Conservation (phyloP, 2,113 vertebrate species). For the Aepyceros melampus region DNA sequence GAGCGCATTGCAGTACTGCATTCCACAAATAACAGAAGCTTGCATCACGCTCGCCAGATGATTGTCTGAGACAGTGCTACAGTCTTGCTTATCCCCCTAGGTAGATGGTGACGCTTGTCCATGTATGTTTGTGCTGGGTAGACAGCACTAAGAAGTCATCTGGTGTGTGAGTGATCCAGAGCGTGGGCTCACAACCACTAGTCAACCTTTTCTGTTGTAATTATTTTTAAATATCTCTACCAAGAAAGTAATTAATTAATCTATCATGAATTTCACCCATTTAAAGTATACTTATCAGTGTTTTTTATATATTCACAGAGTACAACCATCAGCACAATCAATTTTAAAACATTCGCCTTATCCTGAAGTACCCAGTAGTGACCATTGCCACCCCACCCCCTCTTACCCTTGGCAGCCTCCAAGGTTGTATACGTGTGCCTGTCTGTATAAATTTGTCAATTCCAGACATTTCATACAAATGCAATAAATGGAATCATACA, state of each 20-base stretch:
- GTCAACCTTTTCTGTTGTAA: background rate
- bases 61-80: background rate
- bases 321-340: background rate
- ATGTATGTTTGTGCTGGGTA: background rate
- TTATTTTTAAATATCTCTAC: background rate
- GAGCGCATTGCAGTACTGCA: background rate
- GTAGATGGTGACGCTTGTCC: background rate
- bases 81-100: background rate
- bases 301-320: background rate
- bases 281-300: background rate
- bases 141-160: background rate
- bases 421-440: background rate
- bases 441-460: background rate
- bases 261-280: background rate
- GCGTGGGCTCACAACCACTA: background rate
- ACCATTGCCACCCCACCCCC: background rate
- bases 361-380: background rate
- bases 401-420: background rate
- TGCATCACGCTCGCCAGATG: background rate
- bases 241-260: background rate
- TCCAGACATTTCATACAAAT: background rate
- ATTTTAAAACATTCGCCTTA: conserved; percentile 8
- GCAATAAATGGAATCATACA: background rate
- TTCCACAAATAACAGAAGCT: conserved; percentile 12
- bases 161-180: background rate